phyloP scores from a whole-genome alignment of 2,113 vertebrate species.

The Labrus mixtus region DNA sequence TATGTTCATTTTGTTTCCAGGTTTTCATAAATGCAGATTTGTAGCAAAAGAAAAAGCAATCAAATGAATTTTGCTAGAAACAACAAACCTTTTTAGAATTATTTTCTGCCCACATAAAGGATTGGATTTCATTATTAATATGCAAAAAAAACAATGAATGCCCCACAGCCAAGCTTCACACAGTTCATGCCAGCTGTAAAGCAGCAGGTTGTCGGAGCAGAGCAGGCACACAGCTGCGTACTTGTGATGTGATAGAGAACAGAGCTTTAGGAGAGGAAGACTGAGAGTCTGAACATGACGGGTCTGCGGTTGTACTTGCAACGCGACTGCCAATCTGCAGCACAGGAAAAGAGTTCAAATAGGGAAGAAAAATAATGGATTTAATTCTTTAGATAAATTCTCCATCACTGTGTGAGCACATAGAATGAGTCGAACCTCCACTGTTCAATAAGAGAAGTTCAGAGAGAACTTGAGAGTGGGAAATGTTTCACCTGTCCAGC shows the following conservation, averaged over 20 bases:
- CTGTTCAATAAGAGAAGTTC: too few relatives aligned
- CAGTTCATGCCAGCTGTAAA: conserved; percentile 42
- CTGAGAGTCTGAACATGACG: conserved; percentile 93
- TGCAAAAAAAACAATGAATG: conserved; percentile 14
- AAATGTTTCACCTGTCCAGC: conserved; percentile 90
- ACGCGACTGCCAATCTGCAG: conserved; percentile 94
- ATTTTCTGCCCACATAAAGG: not conserved
- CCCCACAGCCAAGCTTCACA: conserved; percentile 24
- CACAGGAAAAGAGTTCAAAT: conserved; percentile 84
- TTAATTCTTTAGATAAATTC: not conserved
- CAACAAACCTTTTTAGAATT: not conserved
- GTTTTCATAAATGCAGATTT: conserved; percentile 30
- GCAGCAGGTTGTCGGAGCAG: conserved; percentile 74
- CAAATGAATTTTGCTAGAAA: not conserved
- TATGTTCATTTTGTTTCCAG: not conserved
- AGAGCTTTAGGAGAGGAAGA: conserved; percentile 94
- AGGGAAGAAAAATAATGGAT: conserved; percentile 5
- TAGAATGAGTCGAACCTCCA: not conserved
- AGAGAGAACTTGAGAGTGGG: not conserved
- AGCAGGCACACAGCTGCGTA: conserved; percentile 87
- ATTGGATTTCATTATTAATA: not conserved
- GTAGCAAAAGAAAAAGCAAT: conserved; percentile 22
- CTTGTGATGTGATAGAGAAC: conserved; percentile 93
- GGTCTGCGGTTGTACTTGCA: conserved; percentile 84
- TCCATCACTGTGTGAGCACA: not conserved